A percentile compares a stretch with the other conserved stretches of the same genome.
Evolutionary conservation across 2,888 invertebrate genomes (phyloP).

Genomic region (Andricus quercusramuli): DNA sequence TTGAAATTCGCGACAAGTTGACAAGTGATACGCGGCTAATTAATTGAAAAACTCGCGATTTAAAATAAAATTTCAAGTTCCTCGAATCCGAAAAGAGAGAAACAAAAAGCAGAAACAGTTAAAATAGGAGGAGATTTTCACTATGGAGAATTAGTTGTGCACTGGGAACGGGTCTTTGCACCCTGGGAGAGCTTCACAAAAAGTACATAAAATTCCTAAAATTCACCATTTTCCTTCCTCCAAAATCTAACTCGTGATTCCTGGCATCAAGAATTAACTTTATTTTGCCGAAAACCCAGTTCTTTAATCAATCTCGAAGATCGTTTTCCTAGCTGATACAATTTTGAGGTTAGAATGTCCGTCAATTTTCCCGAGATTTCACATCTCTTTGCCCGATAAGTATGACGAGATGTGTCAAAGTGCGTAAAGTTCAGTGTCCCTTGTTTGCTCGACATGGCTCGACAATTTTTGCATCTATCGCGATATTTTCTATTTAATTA

Average conservation of each 20-base stretch:
- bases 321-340: not conserved
- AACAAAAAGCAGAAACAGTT: no score
- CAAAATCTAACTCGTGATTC: not conserved
- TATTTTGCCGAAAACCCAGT: not conserved
- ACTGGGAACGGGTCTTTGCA: not conserved
- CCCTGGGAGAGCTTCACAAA: not conserved
- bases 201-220: not conserved
- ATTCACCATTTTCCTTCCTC: not conserved
- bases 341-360: conserved; percentile 21
- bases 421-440: conserved; percentile 31
- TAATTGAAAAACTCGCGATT: no score
- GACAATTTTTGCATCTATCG: not conserved
- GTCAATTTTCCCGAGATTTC: conserved; percentile 10
- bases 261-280: not conserved
- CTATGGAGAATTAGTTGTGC: not conserved
- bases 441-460: not conserved
- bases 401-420: conserved; percentile 6
- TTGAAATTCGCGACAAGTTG: no score
- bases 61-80: no score
- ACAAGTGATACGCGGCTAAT: no score
- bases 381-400: not conserved
- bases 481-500: not conserved
- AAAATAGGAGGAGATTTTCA: no score
- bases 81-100: no score
- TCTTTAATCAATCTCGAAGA: not conserved